Evolutionary conservation across 2,797 vertebrate genomes (phyloP).

Genomic region (Enteromius paludinosus): DNA sequence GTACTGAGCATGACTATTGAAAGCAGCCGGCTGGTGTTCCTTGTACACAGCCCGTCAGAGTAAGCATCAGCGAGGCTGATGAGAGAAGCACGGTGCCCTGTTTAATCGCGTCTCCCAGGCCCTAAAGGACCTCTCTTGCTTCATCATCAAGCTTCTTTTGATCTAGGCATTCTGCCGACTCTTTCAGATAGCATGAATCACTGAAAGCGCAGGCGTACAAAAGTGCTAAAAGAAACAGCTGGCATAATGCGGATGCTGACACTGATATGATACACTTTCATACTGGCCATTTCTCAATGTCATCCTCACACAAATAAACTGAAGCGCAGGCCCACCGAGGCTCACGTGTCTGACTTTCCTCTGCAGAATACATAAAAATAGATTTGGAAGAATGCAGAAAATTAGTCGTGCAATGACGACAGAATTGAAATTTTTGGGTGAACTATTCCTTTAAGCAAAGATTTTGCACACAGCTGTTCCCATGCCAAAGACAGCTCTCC

Average conservation of each 20-base stretch:
- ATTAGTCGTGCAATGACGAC: neutral
- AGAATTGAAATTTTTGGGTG: neutral
- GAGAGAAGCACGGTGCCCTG: slow-evolving; percentile 86
- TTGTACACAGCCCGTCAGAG: slow-evolving; percentile 87
- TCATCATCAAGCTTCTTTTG: slow-evolving; percentile 80
- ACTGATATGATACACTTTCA: slow-evolving; percentile 76
- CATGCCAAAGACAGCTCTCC: neutral
- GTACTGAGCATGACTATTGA: slow-evolving; percentile 53
- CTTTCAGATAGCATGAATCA: slow-evolving; percentile 82
- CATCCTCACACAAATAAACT: slow-evolving; percentile 59
- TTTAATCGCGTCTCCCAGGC: slow-evolving; percentile 81
- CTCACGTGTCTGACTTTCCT: neutral
- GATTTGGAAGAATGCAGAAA: slow-evolving; percentile 4
- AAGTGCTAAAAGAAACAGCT: slow-evolving; percentile 81
- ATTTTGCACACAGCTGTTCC: slow-evolving; percentile 20
- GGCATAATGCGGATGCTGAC: slow-evolving; percentile 73
- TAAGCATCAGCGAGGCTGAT: slow-evolving; percentile 84
- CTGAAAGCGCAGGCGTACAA: slow-evolving; percentile 72
- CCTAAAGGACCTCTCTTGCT: slow-evolving; percentile 81
- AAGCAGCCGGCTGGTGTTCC: slow-evolving; percentile 76
- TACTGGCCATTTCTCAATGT: slow-evolving; percentile 71
- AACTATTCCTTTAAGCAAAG: neutral
- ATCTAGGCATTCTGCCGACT: slow-evolving; percentile 85
- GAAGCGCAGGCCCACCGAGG: slow-evolving; percentile 22
- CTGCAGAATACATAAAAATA: neutral